Evolutionary conservation across 2,888 invertebrate species (phyloP).

Genomic region (Yponomeuta cagnagella): DNA sequence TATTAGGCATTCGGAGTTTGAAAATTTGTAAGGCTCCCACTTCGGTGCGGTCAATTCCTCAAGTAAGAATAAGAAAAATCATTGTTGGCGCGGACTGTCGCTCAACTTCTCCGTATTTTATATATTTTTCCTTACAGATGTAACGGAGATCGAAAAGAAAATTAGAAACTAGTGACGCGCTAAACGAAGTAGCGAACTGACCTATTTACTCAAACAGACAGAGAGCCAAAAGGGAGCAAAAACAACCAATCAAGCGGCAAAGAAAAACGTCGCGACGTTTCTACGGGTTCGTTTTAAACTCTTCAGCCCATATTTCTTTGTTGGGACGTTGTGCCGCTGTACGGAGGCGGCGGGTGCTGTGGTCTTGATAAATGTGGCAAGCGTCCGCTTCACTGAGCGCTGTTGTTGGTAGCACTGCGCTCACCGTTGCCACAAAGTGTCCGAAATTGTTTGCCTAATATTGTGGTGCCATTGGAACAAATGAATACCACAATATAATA

Average conservation of each 20-base stretch:
- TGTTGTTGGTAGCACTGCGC: not conserved
- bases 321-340: not conserved
- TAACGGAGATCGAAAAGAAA: not conserved
- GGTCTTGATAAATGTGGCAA: constrained; percentile 1
- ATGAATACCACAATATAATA: too few species aligned
- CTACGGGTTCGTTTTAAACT: not conserved
- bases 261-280: not conserved
- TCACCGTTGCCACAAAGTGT: not conserved
- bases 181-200: too few species aligned
- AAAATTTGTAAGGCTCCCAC: too few species aligned
- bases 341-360: not conserved
- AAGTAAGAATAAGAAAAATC: too few species aligned
- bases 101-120: too few species aligned
- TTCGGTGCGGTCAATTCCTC: too few species aligned
- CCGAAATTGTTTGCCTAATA: not conserved
- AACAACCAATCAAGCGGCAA: not conserved
- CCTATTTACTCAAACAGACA: too few species aligned
- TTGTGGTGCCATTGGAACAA: not conserved
- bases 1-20: too few species aligned
- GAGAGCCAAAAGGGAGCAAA: not conserved
- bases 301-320: not conserved
- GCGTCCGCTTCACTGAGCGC: not conserved
- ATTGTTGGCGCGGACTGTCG: too few species aligned
- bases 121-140: too few species aligned
- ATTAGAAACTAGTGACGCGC: too few species aligned